Evolutionary conservation across 2,888 invertebrate species (phyloP), one percentile per base, ranked within the genome.

Genomic region (Biston stratarius): DNA sequence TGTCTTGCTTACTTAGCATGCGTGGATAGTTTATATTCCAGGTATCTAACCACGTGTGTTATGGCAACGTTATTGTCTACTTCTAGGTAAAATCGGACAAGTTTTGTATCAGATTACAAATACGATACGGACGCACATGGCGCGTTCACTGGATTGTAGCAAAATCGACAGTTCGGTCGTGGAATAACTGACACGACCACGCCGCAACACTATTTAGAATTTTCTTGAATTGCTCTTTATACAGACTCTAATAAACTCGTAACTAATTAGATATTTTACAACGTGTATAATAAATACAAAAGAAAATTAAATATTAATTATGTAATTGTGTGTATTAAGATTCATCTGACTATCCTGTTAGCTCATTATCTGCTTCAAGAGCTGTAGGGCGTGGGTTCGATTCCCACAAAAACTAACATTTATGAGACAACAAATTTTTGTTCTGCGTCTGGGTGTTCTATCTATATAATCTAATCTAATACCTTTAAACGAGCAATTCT

Each of bases 151-250:
- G 82, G 78, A 75, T 86, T 85, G 89, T 80, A 80, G 75, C 79
- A 67, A 85, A 90, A 89, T 89, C 83, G 88, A 83, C 86, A 87
- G 83, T 83, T 82, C 82, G 83, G 77, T 85, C 86, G 84, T 83
- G 84, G 79, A 75, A 80, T 82, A 86, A 81, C 81, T 77, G 84
- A 84, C 85, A 83, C 81, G 85, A 84, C 80, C 75, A 76, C 67
- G 76, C 74, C 75, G 71, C 73, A 77, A 78, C 80, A 80, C 70
- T 79, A 72, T 75, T 66, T 8, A 33, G 55, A 55, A 33, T 44
- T 42, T 40, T 24, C 40, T 36, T 24, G 42, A 3, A 12, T 55
- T 57, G 55, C 44, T 45, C 12, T 40, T 15, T 40, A 10, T 40
- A 11, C 5, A 9, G 3, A n/a, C 36, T 33, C 11, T 45, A 33